Percentiles rank a stretch among this genome's conserved stretches.
Conservation (phyloP, 2,113 vertebrate species). For the Albula glossodonta region DNA sequence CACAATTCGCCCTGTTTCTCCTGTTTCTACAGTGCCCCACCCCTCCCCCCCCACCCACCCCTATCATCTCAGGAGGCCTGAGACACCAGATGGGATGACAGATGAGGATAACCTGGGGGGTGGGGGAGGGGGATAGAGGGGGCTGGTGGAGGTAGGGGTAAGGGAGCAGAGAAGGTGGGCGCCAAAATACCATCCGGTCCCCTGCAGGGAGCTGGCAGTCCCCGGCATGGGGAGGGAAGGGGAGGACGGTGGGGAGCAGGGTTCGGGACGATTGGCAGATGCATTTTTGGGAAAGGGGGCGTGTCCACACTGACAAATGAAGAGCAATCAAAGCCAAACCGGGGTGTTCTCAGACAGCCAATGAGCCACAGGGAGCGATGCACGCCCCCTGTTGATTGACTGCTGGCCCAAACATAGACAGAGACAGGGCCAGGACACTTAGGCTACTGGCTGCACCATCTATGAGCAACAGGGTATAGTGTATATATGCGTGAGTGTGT, state of each 20-base stretch:
- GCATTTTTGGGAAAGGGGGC: neutral
- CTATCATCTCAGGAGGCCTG: neutral
- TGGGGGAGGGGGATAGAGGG: neutral
- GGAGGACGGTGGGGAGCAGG: neutral
- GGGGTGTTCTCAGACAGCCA: neutral
- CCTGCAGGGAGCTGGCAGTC: neutral
- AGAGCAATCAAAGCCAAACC: neutral
- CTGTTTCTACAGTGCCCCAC: neutral
- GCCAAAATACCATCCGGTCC: neutral
- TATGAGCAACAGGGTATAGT: too few relatives aligned
- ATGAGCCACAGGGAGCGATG: neutral
- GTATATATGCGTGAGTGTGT: neutral
- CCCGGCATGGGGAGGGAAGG: too few relatives aligned
- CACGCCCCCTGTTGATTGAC: neutral
- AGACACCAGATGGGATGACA: neutral
- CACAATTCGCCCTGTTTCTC: neutral
- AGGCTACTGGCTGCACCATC: neutral
- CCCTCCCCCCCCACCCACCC: too few relatives aligned
- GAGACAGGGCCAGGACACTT: neutral
- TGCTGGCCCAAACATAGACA: neutral
- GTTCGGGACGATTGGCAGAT: neutral
- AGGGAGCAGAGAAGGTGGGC: neutral
- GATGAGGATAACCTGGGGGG: neutral
- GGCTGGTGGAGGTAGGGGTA: too few relatives aligned
- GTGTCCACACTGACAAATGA: neutral